Conservation (phyloP, 2,888 invertebrate species). For the Linyphia triangularis region DNA sequence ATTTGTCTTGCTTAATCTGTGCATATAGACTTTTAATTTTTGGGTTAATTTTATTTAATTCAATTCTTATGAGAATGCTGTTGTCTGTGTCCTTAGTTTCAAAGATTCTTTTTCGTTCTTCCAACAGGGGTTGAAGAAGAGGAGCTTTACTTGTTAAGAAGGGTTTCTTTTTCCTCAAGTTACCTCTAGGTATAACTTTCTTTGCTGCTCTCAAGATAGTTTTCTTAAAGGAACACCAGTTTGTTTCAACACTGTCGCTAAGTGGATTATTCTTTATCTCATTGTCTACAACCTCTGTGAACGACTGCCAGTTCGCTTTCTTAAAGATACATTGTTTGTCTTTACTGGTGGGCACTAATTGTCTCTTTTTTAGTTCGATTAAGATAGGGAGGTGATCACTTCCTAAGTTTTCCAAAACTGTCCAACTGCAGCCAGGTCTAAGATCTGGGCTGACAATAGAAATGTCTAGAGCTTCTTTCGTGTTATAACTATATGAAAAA, state of each 20-base stretch:
- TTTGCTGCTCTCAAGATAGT: neutral
- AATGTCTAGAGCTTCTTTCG: constrained; percentile 27
- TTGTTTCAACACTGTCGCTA: neutral
- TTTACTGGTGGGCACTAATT: neutral
- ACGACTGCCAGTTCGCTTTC: neutral
- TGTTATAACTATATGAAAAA: constrained; percentile 19
- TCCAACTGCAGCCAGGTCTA: neutral
- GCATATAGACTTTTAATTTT: constrained; percentile 22
- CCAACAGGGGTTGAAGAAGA: neutral
- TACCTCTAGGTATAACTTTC: neutral
- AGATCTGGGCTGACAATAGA: constrained; percentile 29
- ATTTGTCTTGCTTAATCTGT: constrained; percentile 16
- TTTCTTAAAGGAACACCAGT: neutral
- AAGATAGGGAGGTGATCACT: constrained; percentile 15
- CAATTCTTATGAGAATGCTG: neutral
- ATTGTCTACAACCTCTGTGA: neutral
- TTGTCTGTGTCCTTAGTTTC: too few species aligned
- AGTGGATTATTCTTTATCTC: neutral
- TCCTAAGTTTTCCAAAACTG: constrained; percentile 14
- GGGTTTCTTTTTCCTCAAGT: neutral
- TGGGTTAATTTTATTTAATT: constrained; percentile 19
- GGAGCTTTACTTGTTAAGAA: too few species aligned
- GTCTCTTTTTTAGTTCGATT: constrained; percentile 11
- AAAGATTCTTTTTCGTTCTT: neutral
- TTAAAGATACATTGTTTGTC: constrained; percentile 6